phyloP scores from a whole-genome alignment of 23 tunicate genomes.

The Styela plicata region DNA sequence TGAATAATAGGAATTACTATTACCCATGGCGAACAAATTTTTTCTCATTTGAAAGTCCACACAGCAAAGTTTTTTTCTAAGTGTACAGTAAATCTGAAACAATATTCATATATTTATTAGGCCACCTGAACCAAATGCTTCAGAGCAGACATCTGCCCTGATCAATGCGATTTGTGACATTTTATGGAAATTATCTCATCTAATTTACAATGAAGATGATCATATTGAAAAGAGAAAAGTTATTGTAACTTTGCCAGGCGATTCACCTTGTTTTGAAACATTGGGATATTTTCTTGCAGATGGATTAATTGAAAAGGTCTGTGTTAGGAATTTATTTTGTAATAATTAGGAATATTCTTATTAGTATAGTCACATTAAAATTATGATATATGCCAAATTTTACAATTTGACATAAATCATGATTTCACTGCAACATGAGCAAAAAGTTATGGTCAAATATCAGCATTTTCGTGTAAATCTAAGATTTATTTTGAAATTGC shows the following conservation, averaged over 20 bases:
- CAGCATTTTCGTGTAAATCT: too few species aligned
- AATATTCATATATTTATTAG: too few species aligned
- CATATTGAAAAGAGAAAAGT: conserved; percentile 24
- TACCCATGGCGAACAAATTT: too few species aligned
- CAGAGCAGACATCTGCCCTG: conserved; percentile 44
- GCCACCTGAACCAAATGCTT: conserved; percentile 55
- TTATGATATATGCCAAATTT: too few species aligned
- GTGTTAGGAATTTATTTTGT: neutral
- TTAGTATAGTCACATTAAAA: neutral
- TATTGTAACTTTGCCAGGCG: conserved; percentile 47
- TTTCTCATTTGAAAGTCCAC: too few species aligned
- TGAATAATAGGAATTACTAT: too few species aligned
- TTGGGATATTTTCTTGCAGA: conserved; percentile 61
- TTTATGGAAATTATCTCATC: conserved; percentile 55
- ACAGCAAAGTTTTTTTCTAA: too few species aligned
- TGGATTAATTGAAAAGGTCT: conserved; percentile 72
- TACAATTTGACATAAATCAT: too few species aligned
- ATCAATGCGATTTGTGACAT: conserved; percentile 62
- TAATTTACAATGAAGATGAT: conserved; percentile 16
- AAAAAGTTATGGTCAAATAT: too few species aligned
- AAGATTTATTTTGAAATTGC: too few species aligned
- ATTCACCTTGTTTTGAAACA: conserved; percentile 59
- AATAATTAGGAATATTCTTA: neutral
- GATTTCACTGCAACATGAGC: too few species aligned
- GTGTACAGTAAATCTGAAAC: too few species aligned